Conservation (phyloP, 2,113 vertebrate genomes). For the Stegostoma tigrinum region DNA sequence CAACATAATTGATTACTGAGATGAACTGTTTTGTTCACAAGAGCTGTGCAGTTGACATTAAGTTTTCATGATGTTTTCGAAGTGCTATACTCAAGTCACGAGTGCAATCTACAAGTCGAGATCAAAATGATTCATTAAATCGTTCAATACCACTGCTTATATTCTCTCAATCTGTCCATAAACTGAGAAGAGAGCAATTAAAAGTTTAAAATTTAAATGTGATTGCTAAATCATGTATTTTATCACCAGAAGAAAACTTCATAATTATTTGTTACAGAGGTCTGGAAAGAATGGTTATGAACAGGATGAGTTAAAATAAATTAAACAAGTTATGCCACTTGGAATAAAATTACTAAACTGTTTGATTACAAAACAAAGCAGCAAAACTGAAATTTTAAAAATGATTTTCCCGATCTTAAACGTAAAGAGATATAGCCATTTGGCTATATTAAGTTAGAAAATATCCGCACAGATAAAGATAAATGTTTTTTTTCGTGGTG, state of each 20-base stretch:
- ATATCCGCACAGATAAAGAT: not conserved
- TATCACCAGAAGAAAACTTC: not conserved
- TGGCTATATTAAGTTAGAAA: not conserved
- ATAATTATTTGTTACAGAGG: too few species aligned
- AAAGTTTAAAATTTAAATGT: not conserved
- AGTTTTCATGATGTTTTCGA: not conserved
- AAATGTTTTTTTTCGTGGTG: not conserved
- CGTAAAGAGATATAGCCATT: not conserved
- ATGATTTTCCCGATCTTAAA: not conserved
- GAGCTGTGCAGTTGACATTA: constrained; percentile 5
- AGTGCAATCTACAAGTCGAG: not conserved
- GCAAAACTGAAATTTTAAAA: not conserved
- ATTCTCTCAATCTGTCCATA: not conserved
- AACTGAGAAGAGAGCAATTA: not conserved
- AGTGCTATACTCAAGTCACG: constrained; percentile 3
- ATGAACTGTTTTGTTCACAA: not conserved
- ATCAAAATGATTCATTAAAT: constrained; percentile 25
- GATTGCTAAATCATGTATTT: not conserved
- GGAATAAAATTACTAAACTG: not conserved
- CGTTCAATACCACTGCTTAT: not conserved
- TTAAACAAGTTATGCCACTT: not conserved
- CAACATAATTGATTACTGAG: not conserved
- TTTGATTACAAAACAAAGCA: not conserved
- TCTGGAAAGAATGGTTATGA: not conserved
- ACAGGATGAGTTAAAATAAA: not conserved